A percentile compares a stretch with the other conserved stretches of the same genome.
phyloP scores from a whole-genome alignment of 2,113 vertebrate species.

The Pleuronectes platessa region DNA sequence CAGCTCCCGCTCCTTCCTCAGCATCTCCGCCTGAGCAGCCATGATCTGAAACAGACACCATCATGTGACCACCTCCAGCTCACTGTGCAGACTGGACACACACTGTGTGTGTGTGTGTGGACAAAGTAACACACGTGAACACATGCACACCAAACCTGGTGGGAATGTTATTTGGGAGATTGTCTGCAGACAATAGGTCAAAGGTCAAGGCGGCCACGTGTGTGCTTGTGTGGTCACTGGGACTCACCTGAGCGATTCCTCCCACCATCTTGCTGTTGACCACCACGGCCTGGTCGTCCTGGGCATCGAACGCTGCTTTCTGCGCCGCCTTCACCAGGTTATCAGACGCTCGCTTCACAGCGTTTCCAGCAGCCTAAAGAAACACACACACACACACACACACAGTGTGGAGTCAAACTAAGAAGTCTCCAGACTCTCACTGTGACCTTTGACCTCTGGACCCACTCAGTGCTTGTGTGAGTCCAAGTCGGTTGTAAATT shows the following conservation, averaged over 20 bases:
- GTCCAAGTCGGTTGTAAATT: too few relatives aligned
- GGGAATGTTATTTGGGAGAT: too few relatives aligned
- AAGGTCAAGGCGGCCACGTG: too few relatives aligned
- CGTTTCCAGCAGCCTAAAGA: slow-evolving; percentile 91
- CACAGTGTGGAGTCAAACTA: neutral
- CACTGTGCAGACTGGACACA: too few relatives aligned
- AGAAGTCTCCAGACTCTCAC: too few relatives aligned
- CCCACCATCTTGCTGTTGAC: slow-evolving; percentile 98
- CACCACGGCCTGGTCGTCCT: slow-evolving; percentile 93
- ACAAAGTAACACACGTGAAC: too few relatives aligned
- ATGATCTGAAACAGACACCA: slow-evolving; percentile 87
- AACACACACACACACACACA: slow-evolving; percentile 1
- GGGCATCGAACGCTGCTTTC: slow-evolving; percentile 95
- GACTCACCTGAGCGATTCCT: slow-evolving; percentile 96
- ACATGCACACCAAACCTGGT: too few relatives aligned
- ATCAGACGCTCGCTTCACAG: slow-evolving; percentile 95
- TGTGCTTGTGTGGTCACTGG: neutral
- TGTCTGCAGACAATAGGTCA: too few relatives aligned
- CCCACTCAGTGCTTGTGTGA: too few relatives aligned
- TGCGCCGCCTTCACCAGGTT: slow-evolving; percentile 97
- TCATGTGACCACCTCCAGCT: neutral
- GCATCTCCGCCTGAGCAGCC: slow-evolving; percentile 98
- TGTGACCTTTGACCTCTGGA: too few relatives aligned
- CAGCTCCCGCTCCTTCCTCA: slow-evolving; percentile 94
- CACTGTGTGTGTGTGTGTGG: too few relatives aligned